Evolutionary conservation across 1,140 invertebrate genomes (phyloP).

Genomic region (Cephus cinctus): DNA sequence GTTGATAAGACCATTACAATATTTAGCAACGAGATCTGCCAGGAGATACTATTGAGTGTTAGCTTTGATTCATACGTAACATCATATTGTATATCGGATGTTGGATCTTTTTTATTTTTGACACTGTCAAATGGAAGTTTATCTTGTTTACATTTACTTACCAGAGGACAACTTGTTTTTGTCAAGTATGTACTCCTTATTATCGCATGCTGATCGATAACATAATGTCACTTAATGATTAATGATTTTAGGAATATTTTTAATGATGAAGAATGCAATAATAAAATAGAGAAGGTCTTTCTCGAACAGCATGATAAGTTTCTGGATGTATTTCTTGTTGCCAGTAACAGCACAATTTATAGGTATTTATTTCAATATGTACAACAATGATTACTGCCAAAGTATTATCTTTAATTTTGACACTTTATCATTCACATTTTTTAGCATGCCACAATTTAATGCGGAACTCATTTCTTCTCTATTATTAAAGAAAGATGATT

Average conservation of each 20-base stretch:
- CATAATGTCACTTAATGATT: background rate
- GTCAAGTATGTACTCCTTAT: conserved; percentile 21
- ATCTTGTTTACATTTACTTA: conserved; percentile 35
- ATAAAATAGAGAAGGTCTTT: conserved; percentile 14
- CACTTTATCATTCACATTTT: conserved; percentile 10
- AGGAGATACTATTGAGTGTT: conserved; percentile 29
- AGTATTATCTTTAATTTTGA: background rate
- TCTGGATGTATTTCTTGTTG: conserved; percentile 20
- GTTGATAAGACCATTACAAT: conserved; percentile 45
- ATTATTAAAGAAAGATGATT: conserved; percentile 12
- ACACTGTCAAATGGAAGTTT: conserved; percentile 25
- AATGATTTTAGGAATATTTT: conserved; percentile 13
- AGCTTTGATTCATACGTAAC: conserved; percentile 35
- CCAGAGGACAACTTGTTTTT: conserved; percentile 30
- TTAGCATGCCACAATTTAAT: conserved; percentile 23
- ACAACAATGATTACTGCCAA: too few species aligned
- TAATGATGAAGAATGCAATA: background rate
- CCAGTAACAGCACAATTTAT: conserved; percentile 25
- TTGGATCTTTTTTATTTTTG: conserved; percentile 34
- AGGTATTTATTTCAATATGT: conserved; percentile 19
- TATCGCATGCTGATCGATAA: background rate
- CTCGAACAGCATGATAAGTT: conserved; percentile 12
- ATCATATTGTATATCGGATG: conserved; percentile 33
- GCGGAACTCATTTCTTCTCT: conserved; percentile 14
- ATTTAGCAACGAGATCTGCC: conserved; percentile 40